Conservation (phyloP, 2,888 invertebrate genomes). For the Melipona bicolor region DNA sequence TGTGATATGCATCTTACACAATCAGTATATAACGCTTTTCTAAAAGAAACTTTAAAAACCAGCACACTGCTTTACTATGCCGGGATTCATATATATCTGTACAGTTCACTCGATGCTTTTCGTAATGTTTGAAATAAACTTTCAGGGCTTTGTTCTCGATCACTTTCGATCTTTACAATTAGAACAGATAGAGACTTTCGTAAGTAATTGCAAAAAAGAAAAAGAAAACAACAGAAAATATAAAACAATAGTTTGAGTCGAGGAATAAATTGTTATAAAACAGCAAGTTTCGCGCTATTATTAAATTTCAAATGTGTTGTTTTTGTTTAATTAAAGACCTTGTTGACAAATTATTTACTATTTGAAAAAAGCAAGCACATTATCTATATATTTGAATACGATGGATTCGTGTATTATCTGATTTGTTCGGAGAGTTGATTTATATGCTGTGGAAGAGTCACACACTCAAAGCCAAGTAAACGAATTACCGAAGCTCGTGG, state of each 20-base stretch:
- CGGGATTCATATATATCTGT: constrained; percentile 37
- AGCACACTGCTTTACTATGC: constrained; percentile 38
- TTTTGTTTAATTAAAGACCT: constrained; percentile 4
- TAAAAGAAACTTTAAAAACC: constrained; percentile 41
- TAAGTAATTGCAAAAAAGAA: constrained; percentile 9
- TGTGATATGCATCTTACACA: constrained; percentile 84
- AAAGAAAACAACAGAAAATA: constrained; percentile 26
- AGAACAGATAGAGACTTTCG: constrained; percentile 3
- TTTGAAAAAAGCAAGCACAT: neutral
- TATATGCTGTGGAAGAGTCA: constrained; percentile 35
- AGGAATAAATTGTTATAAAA: constrained; percentile 18
- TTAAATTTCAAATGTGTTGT: constrained; percentile 32
- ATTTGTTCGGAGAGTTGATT: constrained; percentile 21
- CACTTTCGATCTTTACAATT: constrained; percentile 16
- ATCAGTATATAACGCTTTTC: constrained; percentile 26
- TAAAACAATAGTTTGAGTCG: constrained; percentile 21
- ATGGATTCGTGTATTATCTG: constrained; percentile 1
- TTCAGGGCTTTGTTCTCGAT: neutral
- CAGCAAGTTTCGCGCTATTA: constrained; percentile 31
- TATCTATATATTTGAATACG: constrained; percentile 3
- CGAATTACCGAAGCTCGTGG: constrained; percentile 41
- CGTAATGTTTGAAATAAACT: constrained; percentile 7
- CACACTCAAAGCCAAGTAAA: constrained; percentile 43
- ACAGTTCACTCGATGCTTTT: neutral
- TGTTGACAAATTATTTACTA: constrained; percentile 23